Base-by-base conservation (phyloP, 2,888 invertebrate genomes). In the Nycteola revayana region DNA sequence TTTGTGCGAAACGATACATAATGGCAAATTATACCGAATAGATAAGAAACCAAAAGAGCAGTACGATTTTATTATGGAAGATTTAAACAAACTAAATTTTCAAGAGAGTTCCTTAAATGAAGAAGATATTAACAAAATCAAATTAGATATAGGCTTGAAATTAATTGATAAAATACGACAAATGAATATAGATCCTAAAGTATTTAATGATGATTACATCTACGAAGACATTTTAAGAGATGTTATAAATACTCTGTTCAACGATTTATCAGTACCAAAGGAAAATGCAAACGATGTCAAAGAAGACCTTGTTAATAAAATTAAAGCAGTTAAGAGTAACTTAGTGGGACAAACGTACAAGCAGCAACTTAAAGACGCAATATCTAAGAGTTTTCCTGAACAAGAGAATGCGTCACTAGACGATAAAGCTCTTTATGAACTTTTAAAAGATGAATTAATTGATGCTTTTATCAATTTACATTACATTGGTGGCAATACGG, bases 401-500 rank as follows among this genome's bases (percentile, higher is more conserved):
- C 36, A 44, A n/a, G 33, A 37, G 4, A 37, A 45, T 11, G 20
- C 63, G 1, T 30, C 64, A 3, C 8, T n/a, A 3, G 72, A 73
- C 7, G 71, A 72, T 39, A 39, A 56, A 33, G 61, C 55, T 8
- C 53, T 54, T 9, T 66, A 81, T 34, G 72, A 80, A 42, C 28
- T 60, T 3, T 42, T 81, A 1, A 79, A 75, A 60, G 74, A 79
- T 20, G 62, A 61, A 34, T 29, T 83, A 24, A 73, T 69, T 7
- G 77, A 83, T 30, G 75, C 78, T 7, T 83, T 71, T 42, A 66
- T 83, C 7, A 69, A 69, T 32, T 53, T 82, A 28, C 60, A 70
- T 42, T 73, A 62, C 43, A 37, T 60, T 1, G 58, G 60, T 4
- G 43, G 49, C 1, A 49, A 70, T 28, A 43, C 57, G 11, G 42